These are phyloP conservation scores for Drosophila nigritarsus DNA, from an alignment of 2,888 invertebrate species.

Conservation along the genomic window DNA sequence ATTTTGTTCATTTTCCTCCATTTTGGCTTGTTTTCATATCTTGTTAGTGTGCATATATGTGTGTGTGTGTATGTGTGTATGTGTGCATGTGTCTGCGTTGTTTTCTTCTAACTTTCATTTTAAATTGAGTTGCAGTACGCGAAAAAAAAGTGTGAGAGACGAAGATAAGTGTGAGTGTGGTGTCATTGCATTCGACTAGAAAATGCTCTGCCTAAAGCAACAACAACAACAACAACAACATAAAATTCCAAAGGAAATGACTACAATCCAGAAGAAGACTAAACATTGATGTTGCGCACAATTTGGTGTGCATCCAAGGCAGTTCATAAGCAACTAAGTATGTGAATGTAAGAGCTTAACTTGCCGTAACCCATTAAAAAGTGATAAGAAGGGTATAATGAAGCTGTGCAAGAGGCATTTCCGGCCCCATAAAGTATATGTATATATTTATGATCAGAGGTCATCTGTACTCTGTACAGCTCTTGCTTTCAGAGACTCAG, in stretches of 20 bases:
- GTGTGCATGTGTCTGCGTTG: background rate
- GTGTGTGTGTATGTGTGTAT: background rate
- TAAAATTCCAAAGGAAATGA: conserved; percentile 2
- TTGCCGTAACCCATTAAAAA: background rate
- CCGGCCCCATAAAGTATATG: background rate
- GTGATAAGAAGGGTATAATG: too few species aligned
- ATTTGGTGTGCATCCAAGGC: conserved; percentile 25
- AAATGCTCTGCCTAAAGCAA: conserved; percentile 26
- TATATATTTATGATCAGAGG: background rate
- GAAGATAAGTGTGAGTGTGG: background rate
- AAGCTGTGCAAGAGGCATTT: background rate
- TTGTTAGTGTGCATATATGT: background rate
- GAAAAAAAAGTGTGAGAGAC: background rate
- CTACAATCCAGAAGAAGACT: conserved; percentile 1
- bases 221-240: background rate
- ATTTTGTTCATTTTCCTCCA: conserved; percentile 59
- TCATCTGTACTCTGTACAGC: background rate
- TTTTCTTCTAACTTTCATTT: conserved; percentile 3
- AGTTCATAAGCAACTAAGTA: conserved; percentile 12
- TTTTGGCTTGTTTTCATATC: conserved; percentile 49
- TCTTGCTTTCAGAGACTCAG: background rate
- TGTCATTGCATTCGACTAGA: conserved; percentile 30
- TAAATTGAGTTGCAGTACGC: conserved; percentile 64
- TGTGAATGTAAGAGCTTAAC: background rate
- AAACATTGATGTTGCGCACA: conserved; percentile 3